phyloP scores from a whole-genome alignment of 1,140 invertebrate genomes.

The Monochamus saltuarius region DNA sequence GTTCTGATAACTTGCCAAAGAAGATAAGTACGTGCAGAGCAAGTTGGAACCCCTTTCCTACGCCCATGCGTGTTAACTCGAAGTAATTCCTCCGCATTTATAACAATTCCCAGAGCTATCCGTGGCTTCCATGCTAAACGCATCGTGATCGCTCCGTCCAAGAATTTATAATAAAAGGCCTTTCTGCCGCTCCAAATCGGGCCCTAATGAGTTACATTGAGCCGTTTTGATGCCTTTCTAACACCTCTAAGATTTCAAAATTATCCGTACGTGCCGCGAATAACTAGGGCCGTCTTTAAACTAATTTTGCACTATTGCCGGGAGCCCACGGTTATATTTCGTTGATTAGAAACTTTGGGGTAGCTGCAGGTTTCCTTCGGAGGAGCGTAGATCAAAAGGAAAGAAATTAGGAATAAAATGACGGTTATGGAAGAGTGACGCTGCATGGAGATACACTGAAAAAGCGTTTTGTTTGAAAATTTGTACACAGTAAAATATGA shows the following conservation, averaged over 20 bases:
- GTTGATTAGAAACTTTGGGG: constrained; percentile 7
- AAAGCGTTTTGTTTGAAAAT: no score
- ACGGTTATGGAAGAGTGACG: no score
- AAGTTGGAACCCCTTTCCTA: no score
- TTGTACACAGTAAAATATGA: no score
- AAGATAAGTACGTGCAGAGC: no score
- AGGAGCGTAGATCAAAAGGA: constrained; percentile 5
- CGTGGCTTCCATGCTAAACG: constrained; percentile 32
- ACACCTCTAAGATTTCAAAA: constrained; percentile 27
- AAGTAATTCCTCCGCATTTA: constrained; percentile 25
- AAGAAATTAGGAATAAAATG: no score
- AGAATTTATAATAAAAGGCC: constrained; percentile 27
- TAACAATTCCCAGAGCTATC: constrained; percentile 26
- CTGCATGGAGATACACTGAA: no score
- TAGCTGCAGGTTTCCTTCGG: constrained; percentile 6
- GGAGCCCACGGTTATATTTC: constrained; percentile 1
- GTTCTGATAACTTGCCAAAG: no score
- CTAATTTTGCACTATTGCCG: constrained; percentile 4
- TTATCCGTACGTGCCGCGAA: constrained; percentile 19
- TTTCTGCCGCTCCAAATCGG: constrained; percentile 21
- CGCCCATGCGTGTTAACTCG: not conserved
- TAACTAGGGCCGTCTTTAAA: constrained; percentile 2
- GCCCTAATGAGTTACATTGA: constrained; percentile 29
- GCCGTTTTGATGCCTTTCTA: constrained; percentile 18
- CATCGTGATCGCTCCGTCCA: constrained; percentile 28